Evolutionary conservation across 2,888 invertebrate species (phyloP).

Genomic region (Melieria picta): DNA sequence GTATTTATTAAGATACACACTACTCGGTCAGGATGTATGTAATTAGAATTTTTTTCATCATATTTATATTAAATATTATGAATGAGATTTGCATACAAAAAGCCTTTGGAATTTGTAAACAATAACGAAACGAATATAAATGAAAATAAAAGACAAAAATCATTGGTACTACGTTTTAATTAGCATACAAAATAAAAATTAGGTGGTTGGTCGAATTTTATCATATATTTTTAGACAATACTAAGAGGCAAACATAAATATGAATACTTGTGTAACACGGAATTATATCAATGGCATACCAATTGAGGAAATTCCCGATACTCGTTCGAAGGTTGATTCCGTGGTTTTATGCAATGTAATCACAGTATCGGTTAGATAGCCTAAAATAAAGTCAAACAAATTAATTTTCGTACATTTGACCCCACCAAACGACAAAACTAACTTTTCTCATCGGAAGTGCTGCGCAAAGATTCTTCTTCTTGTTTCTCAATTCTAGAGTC

Average conservation of each 20-base stretch:
- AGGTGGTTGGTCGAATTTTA: slow-evolving; percentile 38
- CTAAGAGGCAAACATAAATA: slow-evolving; percentile 44
- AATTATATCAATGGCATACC: slow-evolving; percentile 51
- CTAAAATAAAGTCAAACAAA: slow-evolving; percentile 39
- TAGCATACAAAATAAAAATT: slow-evolving; percentile 34
- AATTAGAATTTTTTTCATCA: slow-evolving; percentile 32
- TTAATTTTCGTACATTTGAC: neutral
- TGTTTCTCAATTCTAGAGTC: slow-evolving; percentile 51
- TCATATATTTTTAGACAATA: slow-evolving; percentile 35
- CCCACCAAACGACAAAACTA: neutral
- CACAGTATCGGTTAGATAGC: slow-evolving; percentile 55
- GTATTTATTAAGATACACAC: slow-evolving; percentile 61
- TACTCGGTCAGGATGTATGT: slow-evolving; percentile 20
- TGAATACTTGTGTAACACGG: slow-evolving; percentile 10
- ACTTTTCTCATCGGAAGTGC: slow-evolving; percentile 32
- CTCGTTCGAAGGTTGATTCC: slow-evolving; percentile 58
- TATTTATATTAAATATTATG: slow-evolving; percentile 35
- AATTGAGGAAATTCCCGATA: slow-evolving; percentile 57
- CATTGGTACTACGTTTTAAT: slow-evolving; percentile 41
- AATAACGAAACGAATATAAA: slow-evolving; percentile 35
- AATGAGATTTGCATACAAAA: slow-evolving; percentile 60
- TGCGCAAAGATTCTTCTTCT: slow-evolving; percentile 38
- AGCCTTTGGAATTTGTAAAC: slow-evolving; percentile 53
- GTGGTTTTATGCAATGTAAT: slow-evolving; percentile 58
- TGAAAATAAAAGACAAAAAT: slow-evolving; percentile 28